Percentiles rank a stretch among this genome's conserved stretches.
Evolutionary conservation across 2,888 invertebrate genomes (phyloP).

Genomic region (Acrobasis suavella): DNA sequence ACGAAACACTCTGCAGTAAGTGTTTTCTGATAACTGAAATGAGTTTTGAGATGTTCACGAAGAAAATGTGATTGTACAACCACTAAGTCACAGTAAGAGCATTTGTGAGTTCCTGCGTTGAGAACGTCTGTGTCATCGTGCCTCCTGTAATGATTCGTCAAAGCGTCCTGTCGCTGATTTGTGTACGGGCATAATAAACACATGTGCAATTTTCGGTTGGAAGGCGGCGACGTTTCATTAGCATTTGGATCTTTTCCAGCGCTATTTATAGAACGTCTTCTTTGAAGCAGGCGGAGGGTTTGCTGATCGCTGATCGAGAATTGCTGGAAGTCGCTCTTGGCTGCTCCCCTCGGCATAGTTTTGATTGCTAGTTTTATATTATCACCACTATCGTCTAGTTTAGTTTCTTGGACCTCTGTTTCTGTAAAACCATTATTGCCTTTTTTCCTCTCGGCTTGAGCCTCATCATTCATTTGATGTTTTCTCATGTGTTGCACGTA

Average conservation of each 20-base stretch:
- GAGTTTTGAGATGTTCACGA: conserved; percentile 90
- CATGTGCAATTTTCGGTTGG: conserved; percentile 84
- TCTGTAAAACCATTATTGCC: conserved; percentile 51
- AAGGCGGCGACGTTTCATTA: conserved; percentile 69
- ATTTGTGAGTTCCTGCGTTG: conserved; percentile 84
- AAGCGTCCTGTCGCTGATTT: conserved; percentile 86
- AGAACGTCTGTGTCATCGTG: conserved; percentile 84
- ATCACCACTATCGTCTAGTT: conserved; percentile 54
- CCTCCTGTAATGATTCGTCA: conserved; percentile 88
- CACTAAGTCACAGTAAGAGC: conserved; percentile 92
- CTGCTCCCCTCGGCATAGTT: conserved; percentile 69
- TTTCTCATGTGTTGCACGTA: conserved; percentile 91
- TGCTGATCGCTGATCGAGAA: conserved; percentile 84
- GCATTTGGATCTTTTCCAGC: conserved; percentile 57
- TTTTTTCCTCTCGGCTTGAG: conserved; percentile 82
- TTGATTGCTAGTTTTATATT: conserved; percentile 74
- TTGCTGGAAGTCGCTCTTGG: conserved; percentile 77
- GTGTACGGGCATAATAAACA: conserved; percentile 92
- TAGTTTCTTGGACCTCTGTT: conserved; percentile 50
- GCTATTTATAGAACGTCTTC: conserved; percentile 72
- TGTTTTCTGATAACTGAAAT: conserved; percentile 85
- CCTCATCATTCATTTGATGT: conserved; percentile 88
- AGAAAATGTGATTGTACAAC: conserved; percentile 88
- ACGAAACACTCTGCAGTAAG: conserved; percentile 83
- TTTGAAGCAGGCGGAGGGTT: conserved; percentile 82